Conservation (phyloP, 2,113 vertebrate species). For the Budorcas taxicolor region DNA sequence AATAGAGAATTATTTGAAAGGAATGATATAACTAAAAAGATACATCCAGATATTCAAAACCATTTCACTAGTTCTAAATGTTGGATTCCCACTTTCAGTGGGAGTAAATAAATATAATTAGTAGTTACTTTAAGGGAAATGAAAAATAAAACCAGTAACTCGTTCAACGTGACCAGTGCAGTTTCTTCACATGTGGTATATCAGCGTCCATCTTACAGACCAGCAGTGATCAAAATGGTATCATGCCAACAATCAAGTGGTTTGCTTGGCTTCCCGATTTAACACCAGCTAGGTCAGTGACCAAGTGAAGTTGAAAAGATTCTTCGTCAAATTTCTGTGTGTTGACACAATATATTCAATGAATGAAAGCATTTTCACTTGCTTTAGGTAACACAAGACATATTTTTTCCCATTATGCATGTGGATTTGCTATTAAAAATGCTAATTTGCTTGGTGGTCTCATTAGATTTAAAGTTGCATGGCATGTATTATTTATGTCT, state of each 20-base stretch:
- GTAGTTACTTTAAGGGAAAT: not conserved
- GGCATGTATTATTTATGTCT: not conserved
- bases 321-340: not conserved
- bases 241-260: not conserved
- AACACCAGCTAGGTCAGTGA: not conserved
- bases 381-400: not conserved
- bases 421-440: not conserved
- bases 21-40: not conserved
- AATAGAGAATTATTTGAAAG: not conserved
- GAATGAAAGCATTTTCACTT: not conserved
- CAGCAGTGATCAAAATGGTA: not conserved
- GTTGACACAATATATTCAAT: not conserved
- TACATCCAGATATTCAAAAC: not conserved
- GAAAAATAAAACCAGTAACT: not conserved
- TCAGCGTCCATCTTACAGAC: not conserved
- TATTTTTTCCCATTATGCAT: not conserved
- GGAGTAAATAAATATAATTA: not conserved
- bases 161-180: not conserved
- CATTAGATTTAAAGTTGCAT: not conserved
- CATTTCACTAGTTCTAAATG: not conserved
- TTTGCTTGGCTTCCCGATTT: not conserved
- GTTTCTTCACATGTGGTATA: not conserved
- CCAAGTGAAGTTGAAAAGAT: not conserved
- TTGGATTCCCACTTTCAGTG: not conserved
- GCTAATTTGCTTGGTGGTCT: not conserved